Conservation (phyloP, 1,140 invertebrate species). For the Zaprionus africanus region DNA sequence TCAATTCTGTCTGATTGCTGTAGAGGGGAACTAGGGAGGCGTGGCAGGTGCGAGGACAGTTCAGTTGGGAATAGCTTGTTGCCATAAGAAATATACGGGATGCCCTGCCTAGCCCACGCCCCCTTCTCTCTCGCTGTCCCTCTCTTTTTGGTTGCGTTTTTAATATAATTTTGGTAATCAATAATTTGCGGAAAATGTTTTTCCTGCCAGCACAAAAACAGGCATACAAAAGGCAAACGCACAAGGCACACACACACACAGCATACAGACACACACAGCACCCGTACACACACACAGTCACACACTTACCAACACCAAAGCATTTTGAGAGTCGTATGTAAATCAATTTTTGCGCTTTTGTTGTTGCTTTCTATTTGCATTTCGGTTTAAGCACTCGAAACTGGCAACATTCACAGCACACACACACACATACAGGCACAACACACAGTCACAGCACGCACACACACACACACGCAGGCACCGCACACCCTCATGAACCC, state of each 20-base stretch:
- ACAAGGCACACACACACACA: slow-evolving; percentile 6
- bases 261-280: background rate
- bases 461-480: background rate
- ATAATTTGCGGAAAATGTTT: slow-evolving; percentile 62
- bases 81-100: background rate
- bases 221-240: slow-evolving; percentile 17
- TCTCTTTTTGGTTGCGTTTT: slow-evolving; percentile 23
- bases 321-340: slow-evolving; percentile 28
- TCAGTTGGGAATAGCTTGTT: background rate
- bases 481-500: background rate
- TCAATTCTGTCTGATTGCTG: slow-evolving; percentile 10
- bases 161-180: slow-evolving; percentile 60
- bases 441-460: background rate
- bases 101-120: background rate
- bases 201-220: slow-evolving; percentile 14
- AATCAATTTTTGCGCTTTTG: slow-evolving; percentile 55
- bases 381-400: slow-evolving; percentile 35
- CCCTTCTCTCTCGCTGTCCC: background rate
- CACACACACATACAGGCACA: slow-evolving; percentile 20
- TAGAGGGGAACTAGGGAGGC: background rate
- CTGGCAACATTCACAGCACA: slow-evolving; percentile 11
- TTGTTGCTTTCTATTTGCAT: slow-evolving; percentile 54
- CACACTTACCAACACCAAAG: background rate
- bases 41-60: background rate
- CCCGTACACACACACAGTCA: background rate